Evolutionary conservation across 2,113 vertebrate species (phyloP).

Genomic region (Xiphophorus hellerii): DNA sequence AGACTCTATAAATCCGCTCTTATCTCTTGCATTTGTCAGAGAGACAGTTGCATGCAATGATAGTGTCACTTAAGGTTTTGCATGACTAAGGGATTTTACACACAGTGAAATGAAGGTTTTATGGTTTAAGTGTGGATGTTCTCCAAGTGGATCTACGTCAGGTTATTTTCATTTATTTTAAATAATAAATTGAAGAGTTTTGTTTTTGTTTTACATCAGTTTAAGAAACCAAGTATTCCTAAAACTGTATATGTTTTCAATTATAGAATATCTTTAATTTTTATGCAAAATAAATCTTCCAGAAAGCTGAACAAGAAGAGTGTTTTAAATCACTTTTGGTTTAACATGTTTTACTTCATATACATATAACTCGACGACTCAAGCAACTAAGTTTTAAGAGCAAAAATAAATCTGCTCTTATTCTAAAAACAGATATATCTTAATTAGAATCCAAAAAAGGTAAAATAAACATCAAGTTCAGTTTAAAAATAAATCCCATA

Average conservation of each 20-base stretch:
- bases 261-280: not conserved
- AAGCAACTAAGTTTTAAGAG: no score
- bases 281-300: not conserved
- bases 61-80: conserved; percentile 27
- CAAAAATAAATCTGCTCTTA: no score
- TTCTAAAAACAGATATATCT: no score
- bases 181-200: not conserved
- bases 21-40: conserved; percentile 21
- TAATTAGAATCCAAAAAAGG: not conserved
- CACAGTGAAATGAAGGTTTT: not conserved
- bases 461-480: no score
- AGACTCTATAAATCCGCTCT: conserved; percentile 20
- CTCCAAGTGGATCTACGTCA: conserved; percentile 57
- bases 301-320: not conserved
- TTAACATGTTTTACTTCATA: not conserved
- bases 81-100: not conserved
- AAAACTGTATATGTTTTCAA: not conserved
- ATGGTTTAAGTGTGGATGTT: conserved; percentile 22
- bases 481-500: no score
- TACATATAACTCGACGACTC: no score
- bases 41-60: conserved; percentile 15
- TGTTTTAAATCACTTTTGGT: not conserved
- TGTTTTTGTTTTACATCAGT: not conserved
- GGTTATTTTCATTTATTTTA: conserved; percentile 9
- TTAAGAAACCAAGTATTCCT: not conserved